Evolutionary conservation across 2,888 invertebrate species (phyloP).

Genomic region (Agriopis aurantiaria): DNA sequence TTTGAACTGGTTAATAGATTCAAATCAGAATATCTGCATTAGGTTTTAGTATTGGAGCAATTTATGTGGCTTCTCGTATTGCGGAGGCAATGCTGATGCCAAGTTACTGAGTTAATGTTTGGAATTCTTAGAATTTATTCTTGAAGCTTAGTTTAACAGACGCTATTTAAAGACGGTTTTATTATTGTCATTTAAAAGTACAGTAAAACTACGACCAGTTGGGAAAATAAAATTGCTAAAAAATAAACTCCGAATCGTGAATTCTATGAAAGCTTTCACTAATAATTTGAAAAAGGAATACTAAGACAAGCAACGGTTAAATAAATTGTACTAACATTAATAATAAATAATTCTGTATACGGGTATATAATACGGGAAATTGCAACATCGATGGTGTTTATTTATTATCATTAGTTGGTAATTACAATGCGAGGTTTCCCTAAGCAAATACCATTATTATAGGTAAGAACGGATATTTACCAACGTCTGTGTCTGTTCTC

Average conservation of each 20-base stretch:
- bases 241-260: neutral
- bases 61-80: constrained; percentile 23
- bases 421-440: constrained; percentile 18
- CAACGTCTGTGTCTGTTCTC: constrained; percentile 18
- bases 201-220: neutral
- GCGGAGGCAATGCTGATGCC: constrained; percentile 12
- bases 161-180: neutral
- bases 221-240: neutral
- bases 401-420: constrained; percentile 4
- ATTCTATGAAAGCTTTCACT: neutral
- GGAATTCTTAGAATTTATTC: constrained; percentile 12
- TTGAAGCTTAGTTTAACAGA: constrained; percentile 8
- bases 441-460: constrained; percentile 15
- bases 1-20: constrained; percentile 44
- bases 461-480: constrained; percentile 23
- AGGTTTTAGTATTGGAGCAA: constrained; percentile 26
- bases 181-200: constrained; percentile 3
- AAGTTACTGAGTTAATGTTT: constrained; percentile 16
- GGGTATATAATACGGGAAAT: constrained; percentile 9
- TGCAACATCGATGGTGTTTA: neutral
- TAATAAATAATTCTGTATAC: neutral
- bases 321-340: neutral
- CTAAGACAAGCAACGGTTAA: neutral
- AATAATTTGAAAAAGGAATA: neutral
- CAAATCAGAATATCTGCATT: constrained; percentile 43